Evolutionary conservation across 2,797 vertebrate genomes (phyloP), one percentile per base, ranked within the genome.

Genomic region (Melanotaenia maccullochi): DNA sequence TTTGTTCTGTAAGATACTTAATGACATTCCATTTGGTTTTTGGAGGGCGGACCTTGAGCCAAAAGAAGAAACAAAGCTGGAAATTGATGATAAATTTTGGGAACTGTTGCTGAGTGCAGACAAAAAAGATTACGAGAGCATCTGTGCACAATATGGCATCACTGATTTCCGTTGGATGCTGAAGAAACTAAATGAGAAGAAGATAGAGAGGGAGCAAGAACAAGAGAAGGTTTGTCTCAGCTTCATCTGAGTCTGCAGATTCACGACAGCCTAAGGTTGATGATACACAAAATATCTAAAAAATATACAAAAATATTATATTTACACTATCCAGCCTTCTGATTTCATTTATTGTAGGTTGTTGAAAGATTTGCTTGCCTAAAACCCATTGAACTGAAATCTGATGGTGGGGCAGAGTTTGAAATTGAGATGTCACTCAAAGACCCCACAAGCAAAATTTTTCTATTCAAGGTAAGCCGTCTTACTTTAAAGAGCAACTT

Each of bases 161-260:
- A 96, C 93, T 0, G 95, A 98, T 83, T 96, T 96, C 70, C 95
- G 96, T 3, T 87, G 96, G 81, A 96, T 97, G 94, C 90, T 97
- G 71, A 97, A 90, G 57, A 96, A 91, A 87, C 92, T 98, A 54
- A 96, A 92, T 60, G 92, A 95, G 78, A 92, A 95, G 76, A 97
- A 91, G 82, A 77, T 75, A 9, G 94, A 95, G 54, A 85, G 85
- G 2, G 95, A 96, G 56, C 82, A 81, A 64, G 90, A 94, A 68
- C 93, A 96, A 70, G 90, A 91, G 1, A 82, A 87, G 95, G 96
- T 97, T 84, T 66, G 47, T 79, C 66, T 69, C 13, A 72, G 33
- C 33, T 44, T 56, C 5, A 71, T 22, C 5, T 35, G 32, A 54
- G 59, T 63, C 2, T 20, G 33, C 30, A 35, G 58, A 61, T 8